Percentiles rank a stretch among this genome's conserved stretches.
phyloP scores from a whole-genome alignment of 2,113 vertebrate species.

The Antechinus stuartii region DNA sequence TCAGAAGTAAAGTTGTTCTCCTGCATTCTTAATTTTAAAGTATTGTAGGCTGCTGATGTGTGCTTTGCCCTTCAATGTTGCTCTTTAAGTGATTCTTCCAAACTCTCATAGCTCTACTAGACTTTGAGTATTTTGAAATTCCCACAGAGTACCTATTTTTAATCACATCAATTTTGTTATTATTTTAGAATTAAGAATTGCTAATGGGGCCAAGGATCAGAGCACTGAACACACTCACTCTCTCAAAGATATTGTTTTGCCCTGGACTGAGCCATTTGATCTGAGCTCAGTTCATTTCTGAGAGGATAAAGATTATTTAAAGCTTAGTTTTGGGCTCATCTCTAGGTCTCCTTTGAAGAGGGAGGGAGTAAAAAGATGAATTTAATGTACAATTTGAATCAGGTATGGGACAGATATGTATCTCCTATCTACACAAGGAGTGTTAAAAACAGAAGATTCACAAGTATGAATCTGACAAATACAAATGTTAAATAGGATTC shows the following conservation, averaged over 20 bases:
- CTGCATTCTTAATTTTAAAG: background rate
- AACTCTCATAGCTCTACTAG: background rate
- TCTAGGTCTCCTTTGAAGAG: background rate
- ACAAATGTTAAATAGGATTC: background rate
- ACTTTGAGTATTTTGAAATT: constrained; percentile 24
- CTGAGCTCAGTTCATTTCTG: background rate
- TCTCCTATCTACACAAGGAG: background rate
- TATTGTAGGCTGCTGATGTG: background rate
- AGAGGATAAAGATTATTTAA: background rate
- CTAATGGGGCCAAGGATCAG: background rate
- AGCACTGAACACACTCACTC: background rate
- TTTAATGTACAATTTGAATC: background rate
- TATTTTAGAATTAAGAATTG: background rate
- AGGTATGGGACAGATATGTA: background rate
- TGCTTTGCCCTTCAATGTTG: background rate
- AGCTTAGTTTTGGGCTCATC: background rate
- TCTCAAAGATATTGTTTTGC: background rate
- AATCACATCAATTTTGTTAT: constrained; percentile 38
- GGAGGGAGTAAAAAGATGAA: background rate
- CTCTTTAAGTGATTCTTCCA: background rate
- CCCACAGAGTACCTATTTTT: constrained; percentile 36
- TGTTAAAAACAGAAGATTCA: background rate
- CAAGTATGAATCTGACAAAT: background rate
- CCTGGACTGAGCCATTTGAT: background rate
- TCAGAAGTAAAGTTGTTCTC: background rate